Conservation (phyloP, 2,797 vertebrate genomes). For the Sternotherus odoratus region DNA sequence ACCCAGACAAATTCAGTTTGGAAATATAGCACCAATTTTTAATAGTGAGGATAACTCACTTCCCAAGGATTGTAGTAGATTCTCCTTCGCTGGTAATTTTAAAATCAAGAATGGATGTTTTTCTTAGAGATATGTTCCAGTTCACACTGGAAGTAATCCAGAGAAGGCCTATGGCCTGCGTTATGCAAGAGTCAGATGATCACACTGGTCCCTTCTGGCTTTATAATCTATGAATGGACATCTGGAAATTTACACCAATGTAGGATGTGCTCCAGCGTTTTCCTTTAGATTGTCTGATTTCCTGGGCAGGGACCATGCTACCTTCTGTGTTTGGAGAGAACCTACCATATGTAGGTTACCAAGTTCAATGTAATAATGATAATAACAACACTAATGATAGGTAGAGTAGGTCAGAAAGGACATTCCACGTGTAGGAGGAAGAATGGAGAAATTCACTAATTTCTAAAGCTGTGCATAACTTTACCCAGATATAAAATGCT, state of each 20-base stretch:
- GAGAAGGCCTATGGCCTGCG: background rate
- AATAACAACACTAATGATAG: background rate
- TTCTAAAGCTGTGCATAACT: background rate
- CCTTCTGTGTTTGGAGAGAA: background rate
- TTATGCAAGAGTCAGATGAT: background rate
- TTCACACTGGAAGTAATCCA: background rate
- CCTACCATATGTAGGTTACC: background rate
- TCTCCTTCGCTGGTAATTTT: background rate
- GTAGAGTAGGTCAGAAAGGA: background rate
- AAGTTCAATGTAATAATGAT: background rate
- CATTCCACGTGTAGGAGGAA: background rate
- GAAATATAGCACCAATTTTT: background rate
- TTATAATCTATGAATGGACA: background rate
- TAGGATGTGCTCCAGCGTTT: background rate
- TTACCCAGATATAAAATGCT: background rate
- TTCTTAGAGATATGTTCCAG: background rate
- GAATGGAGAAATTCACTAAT: background rate
- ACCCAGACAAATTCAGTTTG: background rate
- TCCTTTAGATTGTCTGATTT: background rate
- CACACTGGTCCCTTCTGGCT: background rate
- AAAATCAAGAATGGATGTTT: background rate
- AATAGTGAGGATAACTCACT: background rate
- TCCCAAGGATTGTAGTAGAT: background rate
- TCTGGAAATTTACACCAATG: background rate
- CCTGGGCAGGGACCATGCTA: background rate